A percentile compares a stretch with the other conserved stretches of the same genome.
phyloP scores from a whole-genome alignment of 2,113 vertebrate genomes.

The Hippotragus niger region DNA sequence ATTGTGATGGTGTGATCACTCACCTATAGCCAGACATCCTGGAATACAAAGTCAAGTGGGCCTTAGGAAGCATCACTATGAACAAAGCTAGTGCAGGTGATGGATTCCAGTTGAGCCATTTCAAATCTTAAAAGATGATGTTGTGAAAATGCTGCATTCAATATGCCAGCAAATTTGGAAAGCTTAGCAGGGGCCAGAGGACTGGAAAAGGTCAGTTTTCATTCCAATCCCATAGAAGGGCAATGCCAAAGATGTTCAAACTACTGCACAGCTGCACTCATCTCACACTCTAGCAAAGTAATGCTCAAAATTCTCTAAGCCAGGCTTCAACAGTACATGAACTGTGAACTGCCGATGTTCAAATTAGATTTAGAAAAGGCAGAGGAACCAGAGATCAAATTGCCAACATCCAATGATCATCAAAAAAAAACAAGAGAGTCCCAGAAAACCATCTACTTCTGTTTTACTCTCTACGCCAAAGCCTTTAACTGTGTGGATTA shows the following conservation, averaged over 20 bases:
- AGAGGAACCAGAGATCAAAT: background rate
- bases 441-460: background rate
- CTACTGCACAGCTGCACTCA: background rate
- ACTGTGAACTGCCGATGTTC: background rate
- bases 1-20: accelerated
- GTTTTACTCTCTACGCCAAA: background rate
- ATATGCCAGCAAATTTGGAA: background rate
- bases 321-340: background rate
- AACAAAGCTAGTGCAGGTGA: background rate
- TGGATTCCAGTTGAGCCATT: background rate
- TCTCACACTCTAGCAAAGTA: background rate
- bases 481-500: background rate
- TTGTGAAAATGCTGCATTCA: background rate
- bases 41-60: background rate
- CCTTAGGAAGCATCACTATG: background rate
- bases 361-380: background rate
- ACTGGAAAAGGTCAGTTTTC: background rate
- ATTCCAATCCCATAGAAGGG: background rate
- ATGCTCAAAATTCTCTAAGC: background rate
- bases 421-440: background rate
- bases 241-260: background rate
- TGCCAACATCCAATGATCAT: background rate
- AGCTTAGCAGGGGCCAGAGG: background rate
- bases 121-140: background rate
- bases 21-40: background rate